Evolutionary conservation across 1,140 invertebrate genomes (phyloP).

Genomic region (Acyrthosiphon pisum): DNA sequence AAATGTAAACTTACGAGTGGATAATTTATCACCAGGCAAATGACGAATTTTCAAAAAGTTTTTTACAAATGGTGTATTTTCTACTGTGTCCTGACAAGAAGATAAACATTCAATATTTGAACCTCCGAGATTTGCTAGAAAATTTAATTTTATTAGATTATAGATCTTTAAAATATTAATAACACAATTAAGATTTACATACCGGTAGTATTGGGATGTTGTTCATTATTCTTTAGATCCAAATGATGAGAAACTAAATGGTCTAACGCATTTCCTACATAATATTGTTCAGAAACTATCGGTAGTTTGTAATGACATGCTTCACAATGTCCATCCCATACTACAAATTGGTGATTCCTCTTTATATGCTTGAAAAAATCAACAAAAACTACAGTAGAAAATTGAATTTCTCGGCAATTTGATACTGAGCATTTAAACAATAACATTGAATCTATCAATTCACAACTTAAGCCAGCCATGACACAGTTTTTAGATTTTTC

Average conservation of each 20-base stretch:
- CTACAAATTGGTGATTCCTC: neutral
- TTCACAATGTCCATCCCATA: constrained; percentile 10
- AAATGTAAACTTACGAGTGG: neutral
- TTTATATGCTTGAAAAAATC: constrained; percentile 33
- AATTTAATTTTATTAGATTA: neutral
- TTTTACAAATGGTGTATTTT: neutral
- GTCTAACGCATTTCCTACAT: constrained; percentile 24
- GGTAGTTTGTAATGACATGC: neutral
- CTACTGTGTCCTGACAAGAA: too few relatives aligned
- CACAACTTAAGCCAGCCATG: neutral
- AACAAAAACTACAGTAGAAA: constrained; percentile 9
- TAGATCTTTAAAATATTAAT: neutral
- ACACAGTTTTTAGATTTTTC: neutral
- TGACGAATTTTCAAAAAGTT: neutral
- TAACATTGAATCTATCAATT: constrained; percentile 25
- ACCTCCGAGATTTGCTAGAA: neutral
- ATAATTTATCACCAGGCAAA: constrained; percentile 31
- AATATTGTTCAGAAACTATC: neutral
- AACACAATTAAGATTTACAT: neutral
- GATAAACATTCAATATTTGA: neutral
- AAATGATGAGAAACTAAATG: constrained; percentile 30
- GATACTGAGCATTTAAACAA: neutral
- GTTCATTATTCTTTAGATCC: neutral
- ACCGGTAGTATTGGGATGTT: neutral
- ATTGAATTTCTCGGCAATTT: neutral